Evolutionary conservation across 1,140 invertebrate genomes (phyloP), one percentile per base, ranked within the genome.

Genomic region (Aphelenchoides fujianensis): DNA sequence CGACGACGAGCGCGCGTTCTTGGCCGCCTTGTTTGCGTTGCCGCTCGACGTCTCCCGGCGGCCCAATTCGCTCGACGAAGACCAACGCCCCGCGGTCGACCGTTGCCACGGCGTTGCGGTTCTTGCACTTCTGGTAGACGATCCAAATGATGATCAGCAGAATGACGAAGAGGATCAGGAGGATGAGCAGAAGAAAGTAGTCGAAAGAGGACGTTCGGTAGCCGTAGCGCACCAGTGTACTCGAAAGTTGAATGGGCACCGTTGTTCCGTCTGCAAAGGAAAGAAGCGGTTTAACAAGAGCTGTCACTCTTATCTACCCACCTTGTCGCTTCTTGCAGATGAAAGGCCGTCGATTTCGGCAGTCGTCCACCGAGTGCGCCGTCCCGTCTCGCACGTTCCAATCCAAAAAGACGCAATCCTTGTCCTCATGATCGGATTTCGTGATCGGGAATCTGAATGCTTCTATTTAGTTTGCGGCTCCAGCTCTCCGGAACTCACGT

Each of bases 321-420:
- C 62, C 61, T 70, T 69, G 67, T 27, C 67, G 67, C 7, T 72
- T 72, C 36, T 72, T 72, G 53, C 70, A 72, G 35, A 72, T 72
- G 9, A 68, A 72, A 16, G 70, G 41, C 34, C 37, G 70, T n/a
- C 32, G 28, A 34, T 54, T 73, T 27, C 76, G 66, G 27, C 75
- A 77, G 23, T 77, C 75, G 41, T 74, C 75, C 28, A 72, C 52
- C 31, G 69, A 48, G 55, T 77, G 71, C 16, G 66, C 75, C 9
- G 68, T 71, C 48, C 41, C 48, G 1, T 72, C 70, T 34, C 67
- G 34, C 27, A 66, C 32, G 36, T 74, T 72, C 76, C 76, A 77
- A 53, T 77, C 76, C 34, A 77, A 30, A 74, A 70, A 77, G 34
- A 77, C 35, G 36, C 75, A 77, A 64, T 77, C 75, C 36, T 74